These are phyloP conservation scores for Cygnus olor DNA, from an alignment of 2,797 vertebrate genomes.

Conservation along the genomic window DNA sequence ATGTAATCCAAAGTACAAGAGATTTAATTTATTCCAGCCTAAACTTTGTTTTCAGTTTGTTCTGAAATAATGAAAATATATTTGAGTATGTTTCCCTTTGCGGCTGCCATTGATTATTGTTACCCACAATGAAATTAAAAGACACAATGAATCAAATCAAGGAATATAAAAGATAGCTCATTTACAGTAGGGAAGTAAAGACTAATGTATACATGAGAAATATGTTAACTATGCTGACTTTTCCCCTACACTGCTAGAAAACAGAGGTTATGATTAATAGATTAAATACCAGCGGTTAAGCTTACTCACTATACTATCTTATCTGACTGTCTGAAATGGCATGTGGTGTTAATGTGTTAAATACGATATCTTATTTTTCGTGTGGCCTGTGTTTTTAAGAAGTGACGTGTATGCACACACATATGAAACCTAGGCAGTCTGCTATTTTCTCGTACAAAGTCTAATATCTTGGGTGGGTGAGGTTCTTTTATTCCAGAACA, in stretches of 20 bases:
- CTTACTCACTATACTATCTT: slow-evolving; percentile 27
- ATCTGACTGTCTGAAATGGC: slow-evolving; percentile 50
- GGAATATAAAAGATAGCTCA: slow-evolving; percentile 7
- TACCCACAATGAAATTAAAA: slow-evolving; percentile 50
- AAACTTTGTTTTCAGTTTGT: slow-evolving; percentile 39
- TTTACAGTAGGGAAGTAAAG: background rate
- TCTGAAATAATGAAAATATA: slow-evolving; percentile 29
- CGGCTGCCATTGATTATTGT: slow-evolving; percentile 15
- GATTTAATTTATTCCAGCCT: slow-evolving; percentile 8
- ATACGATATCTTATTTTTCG: slow-evolving; percentile 40
- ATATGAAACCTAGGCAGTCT: background rate
- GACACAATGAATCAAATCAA: background rate
- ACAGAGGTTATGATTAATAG: slow-evolving; percentile 55
- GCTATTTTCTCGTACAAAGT: slow-evolving; percentile 30
- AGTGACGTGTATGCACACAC: background rate
- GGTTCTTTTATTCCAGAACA: slow-evolving; percentile 13
- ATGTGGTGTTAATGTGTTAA: slow-evolving; percentile 65
- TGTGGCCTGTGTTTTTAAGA: slow-evolving; percentile 14
- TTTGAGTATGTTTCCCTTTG: background rate
- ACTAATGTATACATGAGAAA: slow-evolving; percentile 15
- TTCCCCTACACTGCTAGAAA: slow-evolving; percentile 7
- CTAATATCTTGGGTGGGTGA: slow-evolving; percentile 31
- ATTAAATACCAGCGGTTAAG: slow-evolving; percentile 30
- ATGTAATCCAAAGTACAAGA: slow-evolving; percentile 35
- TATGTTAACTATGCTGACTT: slow-evolving; percentile 37